Evolutionary conservation across 1,140 invertebrate species (phyloP), one percentile per base, ranked within the genome.

Genomic region (Chymomyza costata): DNA sequence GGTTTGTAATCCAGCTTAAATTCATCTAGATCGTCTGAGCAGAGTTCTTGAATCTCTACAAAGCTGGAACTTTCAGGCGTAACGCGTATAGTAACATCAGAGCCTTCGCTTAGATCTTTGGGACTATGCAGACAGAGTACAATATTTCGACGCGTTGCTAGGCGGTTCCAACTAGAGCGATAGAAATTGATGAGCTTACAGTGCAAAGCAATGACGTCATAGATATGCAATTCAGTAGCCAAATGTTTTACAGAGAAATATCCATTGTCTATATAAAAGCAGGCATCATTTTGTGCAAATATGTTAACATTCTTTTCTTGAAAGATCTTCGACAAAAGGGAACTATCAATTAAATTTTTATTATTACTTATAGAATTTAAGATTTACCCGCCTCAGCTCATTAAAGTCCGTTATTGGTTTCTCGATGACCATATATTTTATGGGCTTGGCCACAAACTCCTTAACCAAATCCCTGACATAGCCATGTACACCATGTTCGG

Each of bases 171-270:
- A 19, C 64, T 46, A 3, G 44, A 57, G 3, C 57, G 52, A 11
- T 35, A 38, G 45, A 80, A 84, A 31, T 65, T 70, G 1, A 84
- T 40, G 37, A 65, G 38, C 13, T 61, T 68, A 21, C 60, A 53
- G 44, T 84, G 68, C 1, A 82, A 15, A n/a, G 76, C 48, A 10
- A 84, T 61, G 5, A 51, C 61, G 19, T 74, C 56, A 18, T 84
- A 84, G 17, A 51, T 40, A 34, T 84, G 82, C 7, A 80, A 21
- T 47, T 84, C 82, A 6, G 71, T 25, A 0, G 82, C 53, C 40
- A 84, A 40, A 43, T 82, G 76, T 51, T 84, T 84, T 19, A 65
- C 45, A 3, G 53, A 76, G 31, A 84, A 84, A 30, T 84, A 84
- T 16, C 82, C 82, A 31, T 83, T 76, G 6, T 84, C 61, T 30